Evolutionary conservation across 2,113 vertebrate genomes (phyloP).

Genomic region (Alethe castanea): DNA sequence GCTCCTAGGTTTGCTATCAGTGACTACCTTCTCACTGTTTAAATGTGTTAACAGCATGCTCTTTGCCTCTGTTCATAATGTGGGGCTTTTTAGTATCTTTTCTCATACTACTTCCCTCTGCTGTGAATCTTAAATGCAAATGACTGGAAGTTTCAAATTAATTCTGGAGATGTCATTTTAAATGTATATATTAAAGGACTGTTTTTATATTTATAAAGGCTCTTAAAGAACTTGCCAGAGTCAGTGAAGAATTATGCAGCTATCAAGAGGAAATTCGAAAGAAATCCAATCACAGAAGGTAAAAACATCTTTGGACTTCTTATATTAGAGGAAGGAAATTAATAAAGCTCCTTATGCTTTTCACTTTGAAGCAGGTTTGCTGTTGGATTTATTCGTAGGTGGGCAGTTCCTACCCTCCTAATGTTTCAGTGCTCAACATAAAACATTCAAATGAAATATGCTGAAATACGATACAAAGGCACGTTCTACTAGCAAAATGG

Average conservation of each 20-base stretch:
- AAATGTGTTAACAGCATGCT: not conserved
- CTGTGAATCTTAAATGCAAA: not conserved
- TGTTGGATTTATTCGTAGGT: not conserved
- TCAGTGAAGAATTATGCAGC: conserved; percentile 95
- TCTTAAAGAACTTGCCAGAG: conserved; percentile 93
- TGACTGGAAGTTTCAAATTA: not conserved
- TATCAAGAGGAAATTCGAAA: conserved; percentile 92
- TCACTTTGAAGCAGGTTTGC: not conserved
- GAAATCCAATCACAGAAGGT: conserved; percentile 82
- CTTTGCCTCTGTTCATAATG: not conserved
- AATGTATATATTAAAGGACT: conserved; percentile 27
- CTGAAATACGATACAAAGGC: not conserved
- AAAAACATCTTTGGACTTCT: not conserved
- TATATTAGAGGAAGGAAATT: not conserved
- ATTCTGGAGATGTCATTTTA: not conserved
- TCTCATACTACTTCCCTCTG: not conserved
- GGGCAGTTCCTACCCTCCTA: not conserved
- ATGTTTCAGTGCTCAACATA: not conserved
- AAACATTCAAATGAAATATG: not conserved
- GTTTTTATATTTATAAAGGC: conserved; percentile 79
- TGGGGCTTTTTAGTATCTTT: not conserved
- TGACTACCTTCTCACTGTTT: not conserved
- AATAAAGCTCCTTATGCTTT: not conserved
- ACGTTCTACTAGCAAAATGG: not conserved
- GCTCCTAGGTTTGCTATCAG: not conserved